Evolutionary conservation across 1,140 invertebrate genomes (phyloP), one percentile per base, ranked within the genome.

Genomic region (Goniozus legneri): DNA sequence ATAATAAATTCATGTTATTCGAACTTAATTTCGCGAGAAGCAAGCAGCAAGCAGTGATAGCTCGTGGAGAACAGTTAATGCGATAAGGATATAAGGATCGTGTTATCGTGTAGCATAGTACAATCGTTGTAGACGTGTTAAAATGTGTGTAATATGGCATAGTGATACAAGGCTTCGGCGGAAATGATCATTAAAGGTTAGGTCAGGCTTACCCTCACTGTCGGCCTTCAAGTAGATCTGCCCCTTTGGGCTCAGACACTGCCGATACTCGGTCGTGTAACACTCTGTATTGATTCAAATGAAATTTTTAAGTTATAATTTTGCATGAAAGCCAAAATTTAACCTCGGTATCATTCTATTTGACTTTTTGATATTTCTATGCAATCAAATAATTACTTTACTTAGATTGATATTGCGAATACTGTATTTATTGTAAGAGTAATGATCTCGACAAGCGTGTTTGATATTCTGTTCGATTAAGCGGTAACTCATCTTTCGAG

Each of bases 151-250:
- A 27, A 62, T 59, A 55, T 69, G 57, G 53, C 47, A 48, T 54
- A 46, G 54, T 56, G 62, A 56, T 60, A 66, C 50, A 63, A 65
- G 56, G 54, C 67, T 69, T 68, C 67, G 69, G 65, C 60, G 61
- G 64, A 69, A 69, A 70, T 76, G 62, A 63, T 70, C 64, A 69
- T 67, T 69, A 69, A 69, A 71, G 63, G 59, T 66, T 68, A 69
- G 68, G 63, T 69, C 60, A 67, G 63, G 70, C 85, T 87, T 87
- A 88, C 85, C 85, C 79, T 85, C 84, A 75, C 80, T 81, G 77
- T 88, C 85, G 75, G 82, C 83, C 80, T 87, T 87, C 74, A 87
- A 82, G 82, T 88, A 87, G 69, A 84, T 80, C 79, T 83, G 83
- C 75, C 85, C 84, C 79, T 84, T 81, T 70, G 84, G 83, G 79